phyloP scores from a whole-genome alignment of 2,888 invertebrate genomes.

The Abscondita cerata region DNA sequence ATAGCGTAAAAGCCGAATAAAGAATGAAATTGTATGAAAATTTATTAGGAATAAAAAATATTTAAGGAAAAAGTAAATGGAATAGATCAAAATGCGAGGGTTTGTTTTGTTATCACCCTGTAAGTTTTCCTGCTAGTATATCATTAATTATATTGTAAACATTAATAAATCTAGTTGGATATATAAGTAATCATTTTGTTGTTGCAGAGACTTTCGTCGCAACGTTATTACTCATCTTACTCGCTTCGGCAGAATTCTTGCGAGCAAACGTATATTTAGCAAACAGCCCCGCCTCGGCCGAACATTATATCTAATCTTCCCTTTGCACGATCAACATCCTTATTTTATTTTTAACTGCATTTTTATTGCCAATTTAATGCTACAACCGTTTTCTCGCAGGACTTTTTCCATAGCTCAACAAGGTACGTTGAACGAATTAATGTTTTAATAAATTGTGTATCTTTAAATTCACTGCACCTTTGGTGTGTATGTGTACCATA shows the following conservation, averaged over 20 bases:
- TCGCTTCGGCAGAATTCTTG: constrained; percentile 83
- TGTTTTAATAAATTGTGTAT: constrained; percentile 21
- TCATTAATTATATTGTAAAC: too few relatives aligned
- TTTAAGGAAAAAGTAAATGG: too few relatives aligned
- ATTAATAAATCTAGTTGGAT: not conserved
- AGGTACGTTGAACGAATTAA: constrained; percentile 28
- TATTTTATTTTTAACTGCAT: constrained; percentile 56
- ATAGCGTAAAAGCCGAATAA: too few relatives aligned
- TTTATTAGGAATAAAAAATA: too few relatives aligned
- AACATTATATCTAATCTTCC: constrained; percentile 56
- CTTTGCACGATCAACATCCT: constrained; percentile 57
- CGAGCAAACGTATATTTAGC: constrained; percentile 87
- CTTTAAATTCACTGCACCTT: constrained; percentile 18
- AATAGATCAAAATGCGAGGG: too few relatives aligned
- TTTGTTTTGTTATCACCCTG: too few relatives aligned
- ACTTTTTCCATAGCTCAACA: constrained; percentile 23
- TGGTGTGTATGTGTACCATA: constrained; percentile 16
- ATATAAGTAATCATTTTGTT: constrained; percentile 43
- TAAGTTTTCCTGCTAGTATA: too few relatives aligned
- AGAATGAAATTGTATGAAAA: too few relatives aligned
- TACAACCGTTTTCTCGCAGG: constrained; percentile 22
- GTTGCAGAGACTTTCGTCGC: constrained; percentile 80
- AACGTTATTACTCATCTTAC: constrained; percentile 82
- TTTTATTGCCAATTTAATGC: not conserved
- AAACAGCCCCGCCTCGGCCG: constrained; percentile 56